phyloP scores from a whole-genome alignment of 2,113 vertebrate genomes.

The Tonatia bakeri region DNA sequence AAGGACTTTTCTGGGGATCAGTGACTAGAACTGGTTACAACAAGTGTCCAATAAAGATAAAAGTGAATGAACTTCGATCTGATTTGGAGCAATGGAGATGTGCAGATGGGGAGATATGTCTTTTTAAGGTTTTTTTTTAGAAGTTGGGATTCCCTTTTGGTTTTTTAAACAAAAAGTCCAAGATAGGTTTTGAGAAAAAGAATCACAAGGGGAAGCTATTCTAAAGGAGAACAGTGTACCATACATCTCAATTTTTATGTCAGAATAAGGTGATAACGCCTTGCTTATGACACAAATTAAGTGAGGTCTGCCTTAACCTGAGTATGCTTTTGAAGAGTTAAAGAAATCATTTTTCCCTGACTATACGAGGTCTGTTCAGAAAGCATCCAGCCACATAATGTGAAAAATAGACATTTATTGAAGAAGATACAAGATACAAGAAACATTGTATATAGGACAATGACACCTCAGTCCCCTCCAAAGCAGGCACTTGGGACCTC shows the following conservation, averaged over 20 bases:
- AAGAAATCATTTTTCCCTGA: not conserved
- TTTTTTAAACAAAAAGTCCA: not conserved
- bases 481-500: too few relatives aligned
- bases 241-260: not conserved
- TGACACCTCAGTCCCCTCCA: too few relatives aligned
- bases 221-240: not conserved
- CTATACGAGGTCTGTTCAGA: too few relatives aligned
- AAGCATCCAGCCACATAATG: too few relatives aligned
- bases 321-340: not conserved
- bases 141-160: not conserved
- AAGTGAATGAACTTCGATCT: not conserved
- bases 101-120: not conserved
- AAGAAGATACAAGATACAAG: too few relatives aligned
- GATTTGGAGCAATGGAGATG: not conserved
- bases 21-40: not conserved
- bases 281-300: not conserved
- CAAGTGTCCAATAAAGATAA: not conserved
- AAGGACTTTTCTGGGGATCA: not conserved
- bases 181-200: not conserved
- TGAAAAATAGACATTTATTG: too few relatives aligned
- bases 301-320: not conserved
- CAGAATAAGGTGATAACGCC: not conserved
- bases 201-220: not conserved
- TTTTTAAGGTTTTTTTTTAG: not conserved
- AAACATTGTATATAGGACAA: too few relatives aligned